Evolutionary conservation across 2,888 invertebrate species (phyloP), one percentile per base, ranked within the genome.

Genomic region (Netelia fuscicornis): DNA sequence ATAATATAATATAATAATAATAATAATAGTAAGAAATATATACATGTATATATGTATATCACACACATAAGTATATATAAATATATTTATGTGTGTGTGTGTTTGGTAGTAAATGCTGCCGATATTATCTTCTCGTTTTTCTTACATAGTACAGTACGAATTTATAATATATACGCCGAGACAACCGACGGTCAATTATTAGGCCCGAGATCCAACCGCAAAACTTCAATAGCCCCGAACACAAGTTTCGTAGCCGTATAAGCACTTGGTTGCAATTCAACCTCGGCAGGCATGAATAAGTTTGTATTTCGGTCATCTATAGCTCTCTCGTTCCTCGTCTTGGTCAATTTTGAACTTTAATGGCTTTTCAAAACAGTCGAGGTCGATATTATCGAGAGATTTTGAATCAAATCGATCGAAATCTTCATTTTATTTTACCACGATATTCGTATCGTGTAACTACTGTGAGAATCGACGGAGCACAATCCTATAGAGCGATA

Each of bases 151-250:
- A 52, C 17, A 60, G 48, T 75, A 72, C 90, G 88, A 89, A 90
- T 91, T 92, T 92, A 92, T 91, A 91, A 91, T 91, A 88, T 89
- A 90, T 88, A 86, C 87, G 87, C 81, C 88, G 86, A 88, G 89
- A 89, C 89, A 88, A 89, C 89, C 87, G 85, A 75, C 88, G 89
- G 90, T 90, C 92, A 91, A 92, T 92, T 92, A 91, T 90, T 88
- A 86, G 82, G 80, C 79, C 48, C 81, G 81, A 87, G 87, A 91
- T 89, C 86, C 87, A 88, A 90, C 90, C 91, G 89, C 91, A 91
- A 87, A 89, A 84, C 86, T 88, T 86, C 76, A 85, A 87, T 86
- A 82, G 72, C 76, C 84, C 72, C 85, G 76, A 88, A 80, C 81
- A 72, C 54, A 60, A 81, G 77, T 20, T 30, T 81, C 72, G 54